Evolutionary conservation across 2,888 invertebrate species (phyloP).

Genomic region (Pedicia rivosa): DNA sequence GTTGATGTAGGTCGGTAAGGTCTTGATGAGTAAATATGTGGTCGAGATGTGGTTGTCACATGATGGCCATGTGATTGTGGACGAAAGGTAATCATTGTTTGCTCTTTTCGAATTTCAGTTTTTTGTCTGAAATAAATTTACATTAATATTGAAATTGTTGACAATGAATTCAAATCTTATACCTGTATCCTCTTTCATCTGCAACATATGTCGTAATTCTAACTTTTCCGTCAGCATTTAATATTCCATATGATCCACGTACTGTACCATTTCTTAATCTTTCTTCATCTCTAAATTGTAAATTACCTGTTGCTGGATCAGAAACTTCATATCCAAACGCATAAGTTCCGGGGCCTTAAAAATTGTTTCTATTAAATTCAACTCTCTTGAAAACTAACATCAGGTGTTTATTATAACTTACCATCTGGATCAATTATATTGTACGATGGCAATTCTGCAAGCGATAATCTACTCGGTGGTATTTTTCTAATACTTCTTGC

Average conservation of each 20-base stretch:
- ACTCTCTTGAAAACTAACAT: background rate
- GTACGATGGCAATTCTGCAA: conserved; percentile 28
- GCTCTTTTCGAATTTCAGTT: conserved; percentile 3
- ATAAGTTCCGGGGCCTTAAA: conserved; percentile 44
- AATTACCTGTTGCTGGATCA: conserved; percentile 44
- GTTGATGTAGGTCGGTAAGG: conserved; percentile 8
- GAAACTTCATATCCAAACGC: conserved; percentile 56
- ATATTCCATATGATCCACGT: conserved; percentile 52
- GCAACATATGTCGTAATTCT: conserved; percentile 46
- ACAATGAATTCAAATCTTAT: background rate
- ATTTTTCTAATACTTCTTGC: no score
- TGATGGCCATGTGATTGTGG: no score
- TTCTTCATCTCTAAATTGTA: conserved; percentile 55
- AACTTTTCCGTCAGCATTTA: conserved; percentile 44
- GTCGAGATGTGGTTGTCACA: background rate
- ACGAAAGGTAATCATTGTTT: background rate
- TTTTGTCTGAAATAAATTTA: background rate
- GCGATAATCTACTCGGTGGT: conserved; percentile 18
- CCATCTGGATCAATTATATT: conserved; percentile 25
- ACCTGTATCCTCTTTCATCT: conserved; percentile 51
- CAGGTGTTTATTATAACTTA: no score
- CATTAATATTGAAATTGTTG: background rate
- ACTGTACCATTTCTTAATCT: conserved; percentile 54
- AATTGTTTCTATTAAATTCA: background rate
- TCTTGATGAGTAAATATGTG: background rate